Base-by-base conservation (phyloP, 2,113 vertebrate species). In the Australoheros scitulus region DNA sequence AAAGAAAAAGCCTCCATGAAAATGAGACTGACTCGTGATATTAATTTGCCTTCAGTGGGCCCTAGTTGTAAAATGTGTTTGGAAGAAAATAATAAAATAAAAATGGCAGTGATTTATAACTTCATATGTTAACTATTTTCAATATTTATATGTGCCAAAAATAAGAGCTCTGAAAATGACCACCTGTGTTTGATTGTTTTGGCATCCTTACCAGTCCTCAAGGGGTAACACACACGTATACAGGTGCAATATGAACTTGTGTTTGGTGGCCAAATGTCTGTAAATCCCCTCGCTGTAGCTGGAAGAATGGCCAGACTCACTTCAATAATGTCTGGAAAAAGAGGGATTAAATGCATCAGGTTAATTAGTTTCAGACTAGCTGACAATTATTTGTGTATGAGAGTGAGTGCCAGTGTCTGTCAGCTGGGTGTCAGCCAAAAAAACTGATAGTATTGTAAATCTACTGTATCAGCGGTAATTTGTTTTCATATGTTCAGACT, bases 151-250 rank as follows among this genome's bases (percentile, higher is more conserved):
- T 83, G 14, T 82, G 91, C 91, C 90, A 95, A 88, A 89, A 91
- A 89, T 87, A 79, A 87, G 87, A 90, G 80, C 56, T 47, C 63
- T 76, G 87, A 88, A 88, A 93, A 88, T 89, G 91, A 91, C 93
- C 94, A 94, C 92, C 93, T 94, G 95, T 47, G 82, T 95, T 93
- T 95, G 92, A 94, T 94, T 90, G 90, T 83, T 89, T 93, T 94
- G 92, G 94, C 90, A 24, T 75, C 84, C 60, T 79, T 3, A 32
- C 58, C 34, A 57, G 83, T 79, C 89, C 86, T 89, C 61, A 3
- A 87, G 89, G 89, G 91, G 81, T 75, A 91, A 89, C 75, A 76
- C 47, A 72, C 81, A 80, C 56, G 68, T 88, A 78, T 61, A 92
- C 81, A 91, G 93, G 92, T 91, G 91, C 92, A 92, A 87, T 88